These are phyloP conservation scores for Nymphalis c-album DNA, from an alignment of 2,888 invertebrate genomes.

Conservation along the genomic window DNA sequence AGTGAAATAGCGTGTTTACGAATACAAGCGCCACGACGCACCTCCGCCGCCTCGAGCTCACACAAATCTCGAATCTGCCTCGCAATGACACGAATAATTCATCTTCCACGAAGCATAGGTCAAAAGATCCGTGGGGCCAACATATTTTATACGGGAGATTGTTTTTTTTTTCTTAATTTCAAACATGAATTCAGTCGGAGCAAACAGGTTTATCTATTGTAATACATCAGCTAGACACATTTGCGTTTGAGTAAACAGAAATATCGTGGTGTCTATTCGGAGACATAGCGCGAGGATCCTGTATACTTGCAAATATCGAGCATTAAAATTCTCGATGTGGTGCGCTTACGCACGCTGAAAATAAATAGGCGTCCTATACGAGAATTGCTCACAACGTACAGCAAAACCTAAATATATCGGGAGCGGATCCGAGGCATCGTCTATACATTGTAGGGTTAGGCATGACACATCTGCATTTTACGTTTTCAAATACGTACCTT, in stretches of 20 bases:
- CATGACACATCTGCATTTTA: slow-evolving; percentile 30
- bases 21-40: slow-evolving; percentile 48
- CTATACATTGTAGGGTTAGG: slow-evolving; percentile 38
- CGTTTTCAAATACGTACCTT: slow-evolving; percentile 19
- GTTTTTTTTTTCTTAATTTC: slow-evolving; percentile 38
- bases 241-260: slow-evolving; percentile 42
- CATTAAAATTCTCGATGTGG: slow-evolving; percentile 47
- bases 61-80: slow-evolving; percentile 57
- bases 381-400: slow-evolving; percentile 36
- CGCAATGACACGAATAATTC: slow-evolving; percentile 61
- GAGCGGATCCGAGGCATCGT: slow-evolving; percentile 38
- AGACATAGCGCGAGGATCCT: slow-evolving; percentile 35
- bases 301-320: slow-evolving; percentile 45
- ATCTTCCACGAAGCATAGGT: slow-evolving; percentile 62
- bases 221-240: slow-evolving; percentile 44
- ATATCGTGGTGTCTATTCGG: slow-evolving; percentile 32
- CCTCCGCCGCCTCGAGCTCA: slow-evolving; percentile 48
- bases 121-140: slow-evolving; percentile 48
- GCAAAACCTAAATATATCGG: slow-evolving; percentile 45
- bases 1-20: slow-evolving; percentile 67
- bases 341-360: slow-evolving; percentile 45
- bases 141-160: slow-evolving; percentile 44
- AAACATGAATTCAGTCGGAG: slow-evolving; percentile 47
- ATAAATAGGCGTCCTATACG: slow-evolving; percentile 42
- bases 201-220: slow-evolving; percentile 47